These are phyloP conservation scores for Lutra lutra DNA, from an alignment of 2,797 vertebrate genomes.

Conservation along the genomic window DNA sequence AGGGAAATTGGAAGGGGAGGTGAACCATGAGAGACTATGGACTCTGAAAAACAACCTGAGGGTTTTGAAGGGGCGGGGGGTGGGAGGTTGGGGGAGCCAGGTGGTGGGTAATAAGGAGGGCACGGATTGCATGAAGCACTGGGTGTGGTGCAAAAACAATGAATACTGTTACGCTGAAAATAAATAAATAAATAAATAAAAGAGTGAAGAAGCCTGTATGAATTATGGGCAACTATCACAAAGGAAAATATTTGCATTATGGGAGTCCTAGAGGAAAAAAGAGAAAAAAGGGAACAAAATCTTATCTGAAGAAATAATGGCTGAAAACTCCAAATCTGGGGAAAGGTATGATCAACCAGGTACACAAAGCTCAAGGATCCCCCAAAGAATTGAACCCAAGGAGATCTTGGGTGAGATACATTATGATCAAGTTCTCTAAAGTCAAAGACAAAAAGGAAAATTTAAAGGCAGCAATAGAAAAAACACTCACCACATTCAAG, in stretches of 20 bases:
- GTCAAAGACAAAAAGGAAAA: not conserved
- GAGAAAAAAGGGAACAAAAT: not conserved
- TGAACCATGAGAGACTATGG: too few species aligned
- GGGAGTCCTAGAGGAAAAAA: not conserved
- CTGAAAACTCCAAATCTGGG: not conserved
- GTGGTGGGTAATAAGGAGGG: too few species aligned
- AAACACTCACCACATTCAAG: not conserved
- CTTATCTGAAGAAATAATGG: not conserved
- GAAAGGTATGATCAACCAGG: not conserved
- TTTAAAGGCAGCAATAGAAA: not conserved
- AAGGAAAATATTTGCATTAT: not conserved
- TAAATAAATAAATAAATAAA: not conserved
- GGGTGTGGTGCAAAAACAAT: too few species aligned
- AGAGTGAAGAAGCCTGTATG: not conserved
- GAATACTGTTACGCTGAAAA: too few species aligned
- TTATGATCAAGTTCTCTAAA: not conserved
- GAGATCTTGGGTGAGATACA: not conserved
- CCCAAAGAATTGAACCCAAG: not conserved
- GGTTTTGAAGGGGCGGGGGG: too few species aligned
- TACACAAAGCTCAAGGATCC: not conserved
- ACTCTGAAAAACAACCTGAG: too few species aligned
- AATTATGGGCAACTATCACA: not conserved
- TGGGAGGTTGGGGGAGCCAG: too few species aligned
- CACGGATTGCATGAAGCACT: too few species aligned
- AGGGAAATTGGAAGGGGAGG: too few species aligned